Evolutionary conservation across 2,113 vertebrate species (phyloP).

Genomic region (Pygoscelis adeliae): DNA sequence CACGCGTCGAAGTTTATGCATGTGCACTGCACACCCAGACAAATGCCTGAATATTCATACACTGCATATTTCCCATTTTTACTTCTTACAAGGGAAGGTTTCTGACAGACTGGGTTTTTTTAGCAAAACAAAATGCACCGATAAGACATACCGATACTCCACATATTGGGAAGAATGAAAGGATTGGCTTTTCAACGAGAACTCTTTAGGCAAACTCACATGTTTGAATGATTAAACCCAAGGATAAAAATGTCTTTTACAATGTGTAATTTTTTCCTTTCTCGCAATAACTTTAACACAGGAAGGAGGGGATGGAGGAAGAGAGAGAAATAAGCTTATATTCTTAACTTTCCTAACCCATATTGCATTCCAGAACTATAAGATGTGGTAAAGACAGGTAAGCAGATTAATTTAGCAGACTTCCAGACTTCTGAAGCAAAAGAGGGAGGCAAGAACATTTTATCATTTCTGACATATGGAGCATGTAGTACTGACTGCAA

Average conservation of each 20-base stretch:
- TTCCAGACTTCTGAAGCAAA: slow-evolving; percentile 55
- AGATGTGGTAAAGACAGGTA: slow-evolving; percentile 65
- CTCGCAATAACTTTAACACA: background rate
- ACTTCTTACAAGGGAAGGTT: background rate
- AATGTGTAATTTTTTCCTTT: slow-evolving; percentile 6
- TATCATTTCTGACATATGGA: slow-evolving; percentile 64
- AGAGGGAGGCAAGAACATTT: slow-evolving; percentile 44
- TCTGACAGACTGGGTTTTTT: background rate
- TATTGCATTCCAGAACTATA: slow-evolving; percentile 50
- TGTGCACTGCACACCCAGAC: too few relatives aligned
- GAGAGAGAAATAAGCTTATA: slow-evolving; percentile 45
- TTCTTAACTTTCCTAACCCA: slow-evolving; percentile 48
- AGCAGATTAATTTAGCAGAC: slow-evolving; percentile 64
- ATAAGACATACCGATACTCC: background rate
- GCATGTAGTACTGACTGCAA: slow-evolving; percentile 23
- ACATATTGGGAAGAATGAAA: background rate
- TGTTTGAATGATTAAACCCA: background rate
- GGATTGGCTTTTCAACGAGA: background rate
- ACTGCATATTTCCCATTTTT: background rate
- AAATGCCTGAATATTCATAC: background rate
- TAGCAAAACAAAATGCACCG: background rate
- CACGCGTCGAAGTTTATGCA: background rate
- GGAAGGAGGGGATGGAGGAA: background rate
- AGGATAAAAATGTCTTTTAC: slow-evolving; percentile 45
- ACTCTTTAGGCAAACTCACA: background rate